Evolutionary conservation across 2,888 invertebrate species (phyloP).

Genomic region (Epirrita christyi): DNA sequence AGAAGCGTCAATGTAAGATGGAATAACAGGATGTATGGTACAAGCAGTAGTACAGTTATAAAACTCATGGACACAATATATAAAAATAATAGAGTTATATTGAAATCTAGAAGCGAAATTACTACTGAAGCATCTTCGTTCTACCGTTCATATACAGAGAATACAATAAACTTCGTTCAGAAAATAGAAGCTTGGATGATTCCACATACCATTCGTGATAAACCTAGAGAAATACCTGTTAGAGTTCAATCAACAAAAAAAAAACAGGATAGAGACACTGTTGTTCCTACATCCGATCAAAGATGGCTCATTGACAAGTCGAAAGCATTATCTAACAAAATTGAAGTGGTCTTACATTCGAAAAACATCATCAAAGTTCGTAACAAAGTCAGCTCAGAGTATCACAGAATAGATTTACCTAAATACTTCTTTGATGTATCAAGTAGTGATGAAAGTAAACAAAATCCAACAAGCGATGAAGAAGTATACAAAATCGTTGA

Average conservation of each 20-base stretch:
- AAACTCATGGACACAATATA: conserved; percentile 65
- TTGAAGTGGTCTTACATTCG: conserved; percentile 63
- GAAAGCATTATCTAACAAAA: conserved; percentile 61
- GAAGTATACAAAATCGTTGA: conserved; percentile 71
- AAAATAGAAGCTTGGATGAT: conserved; percentile 74
- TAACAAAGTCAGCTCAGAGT: conserved; percentile 56
- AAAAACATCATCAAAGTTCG: conserved; percentile 46
- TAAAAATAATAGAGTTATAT: conserved; percentile 54
- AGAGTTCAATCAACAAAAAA: conserved; percentile 20
- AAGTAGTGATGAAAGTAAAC: conserved; percentile 48
- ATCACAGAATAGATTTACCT: conserved; percentile 67
- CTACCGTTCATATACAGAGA: conserved; percentile 46
- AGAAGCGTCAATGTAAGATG: conserved; percentile 67
- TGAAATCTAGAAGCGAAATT: conserved; percentile 62
- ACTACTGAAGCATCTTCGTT: conserved; percentile 52
- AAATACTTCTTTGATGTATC: conserved; percentile 64
- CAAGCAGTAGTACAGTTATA: conserved; percentile 67
- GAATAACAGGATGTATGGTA: conserved; percentile 64
- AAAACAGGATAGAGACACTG: conserved; percentile 44
- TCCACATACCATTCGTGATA: conserved; percentile 54
- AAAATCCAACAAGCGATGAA: conserved; percentile 62
- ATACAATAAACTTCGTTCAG: conserved; percentile 57
- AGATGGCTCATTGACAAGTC: conserved; percentile 66
- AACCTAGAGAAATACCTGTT: conserved; percentile 36
- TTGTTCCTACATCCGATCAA: conserved; percentile 53